Evolutionary conservation across 1,140 invertebrate species (phyloP).

Genomic region (Drosophila busckii): DNA sequence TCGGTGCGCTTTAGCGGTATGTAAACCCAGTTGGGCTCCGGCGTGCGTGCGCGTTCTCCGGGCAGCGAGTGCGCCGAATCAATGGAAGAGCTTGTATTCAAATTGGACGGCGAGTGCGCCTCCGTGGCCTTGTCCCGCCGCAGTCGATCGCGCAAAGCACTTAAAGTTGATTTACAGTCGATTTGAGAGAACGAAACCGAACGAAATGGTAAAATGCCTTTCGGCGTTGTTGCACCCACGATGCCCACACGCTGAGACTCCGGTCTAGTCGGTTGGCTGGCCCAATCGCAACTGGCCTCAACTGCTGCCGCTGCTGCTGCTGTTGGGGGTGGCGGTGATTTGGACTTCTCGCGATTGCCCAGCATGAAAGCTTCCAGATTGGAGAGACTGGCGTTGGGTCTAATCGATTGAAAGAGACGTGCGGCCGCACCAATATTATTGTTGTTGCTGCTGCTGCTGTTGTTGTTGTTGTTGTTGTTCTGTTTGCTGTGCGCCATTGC

Average conservation of each 20-base stretch:
- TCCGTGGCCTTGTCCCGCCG: slow-evolving; percentile 67
- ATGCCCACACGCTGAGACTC: slow-evolving; percentile 80
- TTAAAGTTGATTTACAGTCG: slow-evolving; percentile 81
- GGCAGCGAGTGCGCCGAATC: background rate
- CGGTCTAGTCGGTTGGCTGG: slow-evolving; percentile 78
- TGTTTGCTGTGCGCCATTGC: slow-evolving; percentile 17
- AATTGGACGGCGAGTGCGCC: slow-evolving; percentile 34
- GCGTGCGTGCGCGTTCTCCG: background rate
- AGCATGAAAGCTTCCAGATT: slow-evolving; percentile 74
- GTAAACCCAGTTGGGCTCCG: slow-evolving; percentile 69
- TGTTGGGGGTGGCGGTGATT: slow-evolving; percentile 61
- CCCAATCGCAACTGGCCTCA: slow-evolving; percentile 62
- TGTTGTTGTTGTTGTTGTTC: slow-evolving; percentile 4
- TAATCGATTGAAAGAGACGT: slow-evolving; percentile 54
- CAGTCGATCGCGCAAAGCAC: slow-evolving; percentile 67
- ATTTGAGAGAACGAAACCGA: slow-evolving; percentile 92
- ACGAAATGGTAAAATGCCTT: slow-evolving; percentile 83
- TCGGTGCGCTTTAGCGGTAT: slow-evolving; percentile 62
- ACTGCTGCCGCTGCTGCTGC: slow-evolving; percentile 69
- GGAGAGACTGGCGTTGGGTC: slow-evolving; percentile 76
- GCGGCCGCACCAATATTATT: slow-evolving; percentile 34
- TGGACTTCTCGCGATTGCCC: slow-evolving; percentile 73
- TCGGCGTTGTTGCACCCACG: slow-evolving; percentile 82
- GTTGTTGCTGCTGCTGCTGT: slow-evolving; percentile 3
- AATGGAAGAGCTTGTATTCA: background rate